A percentile compares a stretch with the other conserved stretches of the same genome.
Evolutionary conservation across 2,797 vertebrate species (phyloP).

Genomic region (Peromyscus nudipes): DNA sequence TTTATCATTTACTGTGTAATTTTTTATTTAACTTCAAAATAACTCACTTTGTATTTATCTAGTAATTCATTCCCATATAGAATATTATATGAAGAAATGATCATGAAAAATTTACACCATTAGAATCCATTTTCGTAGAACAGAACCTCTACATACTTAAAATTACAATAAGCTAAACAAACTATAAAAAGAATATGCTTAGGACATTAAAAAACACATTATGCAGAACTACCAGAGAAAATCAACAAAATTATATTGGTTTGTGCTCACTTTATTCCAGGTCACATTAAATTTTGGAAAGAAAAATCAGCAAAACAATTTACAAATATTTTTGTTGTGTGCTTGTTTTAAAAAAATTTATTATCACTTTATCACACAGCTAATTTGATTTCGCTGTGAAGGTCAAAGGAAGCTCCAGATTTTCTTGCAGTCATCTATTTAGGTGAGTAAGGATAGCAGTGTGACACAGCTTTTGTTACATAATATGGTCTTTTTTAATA

Average conservation of each 20-base stretch:
- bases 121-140: constrained; percentile 31
- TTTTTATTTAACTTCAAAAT: constrained; percentile 62
- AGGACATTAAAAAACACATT: constrained; percentile 47
- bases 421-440: too few species aligned
- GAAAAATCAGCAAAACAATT: background rate
- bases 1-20: constrained; percentile 48
- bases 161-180: constrained; percentile 1
- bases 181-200: background rate
- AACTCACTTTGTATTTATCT: constrained; percentile 30
- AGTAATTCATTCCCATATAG: background rate
- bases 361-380: background rate
- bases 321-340: background rate
- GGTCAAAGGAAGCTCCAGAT: background rate
- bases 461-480: background rate
- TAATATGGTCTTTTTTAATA: background rate
- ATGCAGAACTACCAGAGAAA: background rate
- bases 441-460: background rate
- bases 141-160: background rate
- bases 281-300: background rate
- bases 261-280: background rate
- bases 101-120: constrained; percentile 8
- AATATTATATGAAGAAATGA: constrained; percentile 3
- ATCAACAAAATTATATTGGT: background rate
- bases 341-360: constrained; percentile 11
- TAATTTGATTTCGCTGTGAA: constrained; percentile 14